A percentile compares a stretch with the other conserved stretches of the same genome.
Conservation (phyloP, 1,140 invertebrate species). For the Eupeodes corollae region DNA sequence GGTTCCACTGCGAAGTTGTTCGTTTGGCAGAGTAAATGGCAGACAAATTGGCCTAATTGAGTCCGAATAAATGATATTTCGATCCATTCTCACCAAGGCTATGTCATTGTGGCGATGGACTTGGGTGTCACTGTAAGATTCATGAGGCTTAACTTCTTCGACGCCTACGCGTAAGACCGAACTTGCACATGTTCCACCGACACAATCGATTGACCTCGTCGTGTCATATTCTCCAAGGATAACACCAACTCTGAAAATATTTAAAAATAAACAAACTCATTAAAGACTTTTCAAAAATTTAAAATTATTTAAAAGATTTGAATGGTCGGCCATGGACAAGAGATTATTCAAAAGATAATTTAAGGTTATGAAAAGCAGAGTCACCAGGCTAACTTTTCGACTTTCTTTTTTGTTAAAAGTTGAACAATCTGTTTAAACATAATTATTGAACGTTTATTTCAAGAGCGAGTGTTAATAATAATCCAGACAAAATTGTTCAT, state of each 20-base stretch:
- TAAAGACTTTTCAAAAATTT: too few species aligned
- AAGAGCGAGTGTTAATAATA: too few species aligned
- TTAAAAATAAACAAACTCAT: too few species aligned
- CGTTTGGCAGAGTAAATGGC: conserved; percentile 20
- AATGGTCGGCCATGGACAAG: too few species aligned
- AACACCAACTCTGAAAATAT: conserved; percentile 26
- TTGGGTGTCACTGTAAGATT: conserved; percentile 28
- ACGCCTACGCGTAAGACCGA: conserved; percentile 14
- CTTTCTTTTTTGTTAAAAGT: too few species aligned
- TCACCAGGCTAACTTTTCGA: too few species aligned
- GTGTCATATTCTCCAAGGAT: conserved; percentile 43
- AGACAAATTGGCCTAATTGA: conserved; percentile 49
- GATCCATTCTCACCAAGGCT: conserved; percentile 37
- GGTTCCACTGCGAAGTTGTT: conserved; percentile 12
- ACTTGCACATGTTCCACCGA: conserved; percentile 18
- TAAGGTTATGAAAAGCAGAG: too few species aligned
- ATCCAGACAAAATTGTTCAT: too few species aligned
- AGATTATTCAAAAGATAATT: too few species aligned
- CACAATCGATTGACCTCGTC: conserved; percentile 37
- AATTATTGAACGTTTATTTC: too few species aligned
- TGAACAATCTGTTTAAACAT: too few species aligned
- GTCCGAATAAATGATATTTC: conserved; percentile 35
- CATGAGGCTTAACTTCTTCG: conserved; percentile 36
- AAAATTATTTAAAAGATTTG: too few species aligned
- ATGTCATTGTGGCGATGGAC: conserved; percentile 38